Evolutionary conservation across 2,888 invertebrate genomes (phyloP), one percentile per base, ranked within the genome.

Genomic region (Dryadula phaetusa): DNA sequence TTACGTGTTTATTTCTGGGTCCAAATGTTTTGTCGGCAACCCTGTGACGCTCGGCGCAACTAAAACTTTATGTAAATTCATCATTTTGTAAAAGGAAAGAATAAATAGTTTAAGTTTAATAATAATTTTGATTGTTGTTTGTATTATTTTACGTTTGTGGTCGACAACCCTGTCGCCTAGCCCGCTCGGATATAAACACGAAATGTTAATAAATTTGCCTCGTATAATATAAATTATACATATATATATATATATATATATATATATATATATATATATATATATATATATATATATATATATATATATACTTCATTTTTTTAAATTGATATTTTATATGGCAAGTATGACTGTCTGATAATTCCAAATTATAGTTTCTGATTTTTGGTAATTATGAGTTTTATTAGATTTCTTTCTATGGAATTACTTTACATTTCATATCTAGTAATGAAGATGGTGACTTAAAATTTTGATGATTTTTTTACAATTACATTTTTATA

Each of bases 31-130:
- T 80, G 80, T 77, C 80, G 84, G 80, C 79, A 79, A 76, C 12
- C 49, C 49, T 49, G 25, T 25, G 49, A 80, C 81, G 78, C 82
- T 82, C 78, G 77, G 77, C 82, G 77, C 75, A 85, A 44, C 8
- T 4, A 64, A 85, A n/a, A 85, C 82, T 84, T 88, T 89, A 90
- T 91, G 90, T 91, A 90, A 90, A 90, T 87, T 88, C 88, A 84
- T 85, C 87, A 86, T 89, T 90, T 90, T 90, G 90, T 90, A 90
- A 88, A 87, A 90, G 87, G 82, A 88, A 84, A 75, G 82, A 90
- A 91, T 90, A 92, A 91, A 92, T 89, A 91, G 88, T 90, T 88
- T 90, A 91, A 91, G 90, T 88, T 88, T 84, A 90, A 83, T 85
- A 86, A 82, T 83, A 86, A 77, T 83, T 80, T 88, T 85, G 82